Percentiles rank a stretch among this genome's conserved stretches.
phyloP scores from a whole-genome alignment of 2,888 invertebrate genomes.

The Cerastis leucographa region DNA sequence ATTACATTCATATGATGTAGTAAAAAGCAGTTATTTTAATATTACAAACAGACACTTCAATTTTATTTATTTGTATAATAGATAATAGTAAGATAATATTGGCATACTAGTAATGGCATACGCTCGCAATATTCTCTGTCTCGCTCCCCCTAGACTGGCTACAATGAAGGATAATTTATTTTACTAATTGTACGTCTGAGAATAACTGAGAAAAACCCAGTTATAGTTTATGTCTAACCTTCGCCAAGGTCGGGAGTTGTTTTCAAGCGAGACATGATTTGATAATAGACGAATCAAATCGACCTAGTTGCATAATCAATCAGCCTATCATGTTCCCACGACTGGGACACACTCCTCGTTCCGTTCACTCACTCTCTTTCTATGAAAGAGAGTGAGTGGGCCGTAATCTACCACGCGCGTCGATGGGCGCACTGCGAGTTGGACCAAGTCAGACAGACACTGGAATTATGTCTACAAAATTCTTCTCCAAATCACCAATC shows the following conservation, averaged over 20 bases:
- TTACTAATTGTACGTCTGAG: conserved; percentile 7
- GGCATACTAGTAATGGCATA: neutral
- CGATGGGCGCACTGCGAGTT: neutral
- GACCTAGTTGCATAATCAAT: neutral
- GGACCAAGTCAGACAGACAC: neutral
- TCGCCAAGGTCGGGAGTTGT: conserved; percentile 24
- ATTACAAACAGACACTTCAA: too few relatives aligned
- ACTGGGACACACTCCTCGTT: neutral
- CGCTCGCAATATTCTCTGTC: conserved; percentile 2
- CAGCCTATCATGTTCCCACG: neutral
- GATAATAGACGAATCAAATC: neutral
- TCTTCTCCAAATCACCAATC: neutral
- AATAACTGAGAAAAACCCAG: conserved; percentile 12
- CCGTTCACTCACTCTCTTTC: too few relatives aligned
- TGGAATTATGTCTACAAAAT: neutral
- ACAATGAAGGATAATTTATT: neutral
- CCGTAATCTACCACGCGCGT: neutral
- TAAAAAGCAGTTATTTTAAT: too few relatives aligned
- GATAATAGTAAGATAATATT: neutral
- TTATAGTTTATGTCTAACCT: conserved; percentile 15
- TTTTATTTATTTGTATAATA: too few relatives aligned
- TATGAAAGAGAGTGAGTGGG: neutral
- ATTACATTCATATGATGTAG: too few relatives aligned
- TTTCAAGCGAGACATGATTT: neutral
- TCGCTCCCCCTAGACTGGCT: neutral